Base-by-base conservation (phyloP, 2,113 vertebrate species). In the Phoxinus phoxinus region DNA sequence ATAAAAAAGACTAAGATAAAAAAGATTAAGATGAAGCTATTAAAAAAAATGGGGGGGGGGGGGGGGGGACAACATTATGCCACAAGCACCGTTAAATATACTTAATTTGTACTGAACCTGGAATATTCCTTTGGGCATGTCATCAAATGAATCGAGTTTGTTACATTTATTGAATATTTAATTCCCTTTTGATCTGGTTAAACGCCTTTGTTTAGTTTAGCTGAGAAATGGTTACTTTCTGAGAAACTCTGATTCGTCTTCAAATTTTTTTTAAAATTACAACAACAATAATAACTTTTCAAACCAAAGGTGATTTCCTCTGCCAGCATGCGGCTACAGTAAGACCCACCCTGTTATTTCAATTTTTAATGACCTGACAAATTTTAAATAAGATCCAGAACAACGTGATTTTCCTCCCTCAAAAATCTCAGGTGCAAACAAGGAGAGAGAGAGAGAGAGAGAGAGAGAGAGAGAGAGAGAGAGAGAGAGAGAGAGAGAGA, bases 201-300 rank as follows among this genome's bases (percentile, higher is more conserved):
- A 76, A 63, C 77, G 4, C 12, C 78, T 81, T 76, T 76, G 15
- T 76, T 76, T 76, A 76, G 74, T 51, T 76, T 51, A 53, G 25
- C 77, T 63, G 56, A 80, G 13, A 80, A 27, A 80, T 80, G 12
- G 74, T 76, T 80, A 61, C n/a, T 25, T 19, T 21, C 79, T 80
- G 3, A 48, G 41, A 44, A 46, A 48, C 72, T 74, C 23, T 46
- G 37, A 80, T 37, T 30, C 25, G 21, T 27, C 58, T 46, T 8
- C 13, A 80, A 19, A n/a, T n/a, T n/a, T n/a, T n/a, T n/a, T 48
- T 32, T 0, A 25, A 25, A 12, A 48, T 4, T 8, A 32, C 15
- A 27, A 76, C 27, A 53, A 76, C 32, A 75, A 73, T 69, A 21
- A 21, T 73, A 46, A 76, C 46, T 65, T 81, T 65, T 81, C 19